Evolutionary conservation across 37 sponge, comb jelly and placozoan genomes (phyloP), one percentile per base, ranked within the genome.

Genomic region (Sycon ciliatum): DNA sequence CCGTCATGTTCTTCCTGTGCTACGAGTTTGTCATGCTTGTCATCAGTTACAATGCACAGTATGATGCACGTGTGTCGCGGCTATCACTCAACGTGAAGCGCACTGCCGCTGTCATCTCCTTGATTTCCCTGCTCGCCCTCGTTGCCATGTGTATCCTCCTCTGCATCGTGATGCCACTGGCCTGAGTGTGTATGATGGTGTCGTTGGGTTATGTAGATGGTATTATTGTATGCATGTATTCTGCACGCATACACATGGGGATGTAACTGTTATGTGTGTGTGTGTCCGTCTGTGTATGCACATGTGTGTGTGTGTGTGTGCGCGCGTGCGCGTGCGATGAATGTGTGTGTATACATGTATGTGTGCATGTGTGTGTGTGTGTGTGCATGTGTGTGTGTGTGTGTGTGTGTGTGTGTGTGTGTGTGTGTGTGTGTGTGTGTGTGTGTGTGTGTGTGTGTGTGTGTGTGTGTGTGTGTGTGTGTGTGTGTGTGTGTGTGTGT

Each of bases 381-480:
- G 49, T 42, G 49, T 42, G 49, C 13, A 13, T 42, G 49, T 9
- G 9, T 9, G 49, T 42, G 49, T 9, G 9, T 9, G 49, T 42
- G 49, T 42, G 49, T 42, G 49, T 42, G 49, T 42, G 49, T 42
- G 49, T 42, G 49, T 42, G 49, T 42, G 49, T 42, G 49, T 42
- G 49, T 42, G 49, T 42, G 49, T 42, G 49, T 42, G 49, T 42
- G 49, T 42, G 49, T 42, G 49, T 42, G 49, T 42, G 49, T 42
- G 49, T 42, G 49, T 42, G 49, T 42, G 49, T 42, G 49, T 42
- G 13, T 9, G 9, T 42, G 49, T 42, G 49, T 42, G 49, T 42
- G 49, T 42, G 49, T 42, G 49, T 42, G 49, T 42, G 49, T 42
- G 49, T 42, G 49, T 42, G 49, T 42, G 49, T 42, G 49, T 42